Evolutionary conservation across 1,140 invertebrate genomes (phyloP), one percentile per base, ranked within the genome.

Genomic region (Euglossa dilemma): DNA sequence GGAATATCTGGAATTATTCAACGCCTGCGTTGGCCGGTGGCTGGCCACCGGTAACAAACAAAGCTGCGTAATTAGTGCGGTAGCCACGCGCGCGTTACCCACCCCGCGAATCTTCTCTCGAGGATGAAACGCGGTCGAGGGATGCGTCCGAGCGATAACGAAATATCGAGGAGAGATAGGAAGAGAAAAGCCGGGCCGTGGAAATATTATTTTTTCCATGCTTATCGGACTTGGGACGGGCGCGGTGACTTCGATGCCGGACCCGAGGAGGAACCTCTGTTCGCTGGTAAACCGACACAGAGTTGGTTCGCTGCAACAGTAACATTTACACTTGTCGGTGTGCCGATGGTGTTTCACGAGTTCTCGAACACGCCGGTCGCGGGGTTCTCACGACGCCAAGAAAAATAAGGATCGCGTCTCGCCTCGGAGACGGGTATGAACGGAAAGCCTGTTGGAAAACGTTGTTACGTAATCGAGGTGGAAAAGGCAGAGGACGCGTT

Each of bases 281-380:
- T 14, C n/a, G 57, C 1, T 14, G 11, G 57, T 8, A 5, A 61
- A 14, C 43, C 59, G 36, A 14, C 76, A 63, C n/a, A n/a, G n/a
- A n/a, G 79, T 80, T 75, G 36, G 36, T 36, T 4, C 1, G 4
- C 36, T 36, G 36, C 79, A 80, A 25, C 43, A 61, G 72, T 70
- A 88, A 89, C 85, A 88, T 89, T 88, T 88, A 70, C 50, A 87
- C 52, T 84, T n/a, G 23, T 59, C 25, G 57, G 77, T 69, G 36
- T 36, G 36, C 36, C 36, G 36, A 36, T 36, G 36, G 36, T 36
- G 36, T 36, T 36, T 36, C 36, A 36, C 36, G 36, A 36, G 36
- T 36, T 36, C 36, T 36, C 36, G 36, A 36, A 36, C 36, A 36
- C 36, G 4, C 36, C 36, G 36, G 4, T 36, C 36, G 36, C 36